Conservation (phyloP, 2,113 vertebrate genomes). For the Xenopus laevis region DNA sequence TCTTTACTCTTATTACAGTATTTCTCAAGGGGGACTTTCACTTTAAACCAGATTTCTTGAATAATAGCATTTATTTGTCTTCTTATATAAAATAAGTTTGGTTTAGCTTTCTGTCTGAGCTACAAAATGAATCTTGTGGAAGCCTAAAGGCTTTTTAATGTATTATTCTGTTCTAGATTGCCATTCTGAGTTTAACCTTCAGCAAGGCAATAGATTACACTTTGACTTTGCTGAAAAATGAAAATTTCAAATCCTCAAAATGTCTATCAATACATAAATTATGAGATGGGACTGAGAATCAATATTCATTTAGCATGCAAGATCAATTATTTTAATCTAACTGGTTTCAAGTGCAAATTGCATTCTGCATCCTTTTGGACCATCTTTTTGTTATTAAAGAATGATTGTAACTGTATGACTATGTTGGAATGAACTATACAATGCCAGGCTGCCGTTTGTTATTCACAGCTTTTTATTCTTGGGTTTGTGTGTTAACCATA, state of each 20-base stretch:
- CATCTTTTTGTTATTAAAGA: slow-evolving; percentile 11
- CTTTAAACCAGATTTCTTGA: too few species aligned
- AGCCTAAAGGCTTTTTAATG: too few species aligned
- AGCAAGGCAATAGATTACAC: too few species aligned
- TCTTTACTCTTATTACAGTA: too few species aligned
- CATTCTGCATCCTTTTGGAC: neutral
- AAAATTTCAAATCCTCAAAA: slow-evolving; percentile 11
- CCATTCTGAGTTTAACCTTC: too few species aligned
- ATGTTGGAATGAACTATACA: neutral
- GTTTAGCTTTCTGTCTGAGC: too few species aligned
- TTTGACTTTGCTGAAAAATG: slow-evolving; percentile 11
- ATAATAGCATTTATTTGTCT: too few species aligned
- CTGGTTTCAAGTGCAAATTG: neutral
- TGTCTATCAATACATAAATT: slow-evolving; percentile 5
- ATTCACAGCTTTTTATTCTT: neutral
- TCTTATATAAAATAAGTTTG: too few species aligned
- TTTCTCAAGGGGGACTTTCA: too few species aligned
- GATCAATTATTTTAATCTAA: slow-evolving; percentile 29
- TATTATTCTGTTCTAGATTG: too few species aligned
- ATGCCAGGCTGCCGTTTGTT: neutral
- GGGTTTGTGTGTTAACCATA: neutral
- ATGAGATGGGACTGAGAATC: slow-evolving; percentile 1
- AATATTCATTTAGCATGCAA: slow-evolving; percentile 13
- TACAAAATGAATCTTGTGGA: too few species aligned
- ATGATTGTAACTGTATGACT: neutral